Conservation (phyloP, 2,113 vertebrate species). For the Spermophilus dauricus region DNA sequence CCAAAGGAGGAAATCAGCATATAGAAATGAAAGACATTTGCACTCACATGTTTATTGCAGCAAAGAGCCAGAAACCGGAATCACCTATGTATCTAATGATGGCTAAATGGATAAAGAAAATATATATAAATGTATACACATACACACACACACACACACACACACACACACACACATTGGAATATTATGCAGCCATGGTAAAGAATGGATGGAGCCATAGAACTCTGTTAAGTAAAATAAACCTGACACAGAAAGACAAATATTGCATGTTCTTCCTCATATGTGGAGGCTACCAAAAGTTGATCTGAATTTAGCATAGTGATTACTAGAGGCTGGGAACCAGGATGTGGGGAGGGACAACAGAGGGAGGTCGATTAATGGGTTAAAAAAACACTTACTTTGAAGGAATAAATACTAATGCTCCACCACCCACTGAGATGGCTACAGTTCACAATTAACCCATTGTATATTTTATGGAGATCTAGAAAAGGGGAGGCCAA, state of each 20-base stretch:
- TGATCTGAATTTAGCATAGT: neutral
- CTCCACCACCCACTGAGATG: neutral
- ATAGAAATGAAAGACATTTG: neutral
- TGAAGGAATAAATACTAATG: neutral
- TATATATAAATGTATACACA: too few relatives aligned
- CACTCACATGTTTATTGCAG: too few relatives aligned
- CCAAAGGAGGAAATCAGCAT: neutral
- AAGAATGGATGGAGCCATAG: neutral
- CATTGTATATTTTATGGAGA: neutral
- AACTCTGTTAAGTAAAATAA: neutral
- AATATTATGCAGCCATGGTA: neutral
- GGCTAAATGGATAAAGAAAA: neutral
- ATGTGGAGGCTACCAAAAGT: neutral
- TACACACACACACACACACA: too few relatives aligned
- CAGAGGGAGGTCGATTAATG: neutral
- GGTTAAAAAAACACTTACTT: neutral
- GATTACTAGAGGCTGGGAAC: neutral
- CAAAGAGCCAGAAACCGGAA: too few relatives aligned
- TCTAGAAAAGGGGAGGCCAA: neutral
- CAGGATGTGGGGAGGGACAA: neutral
- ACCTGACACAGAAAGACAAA: neutral
- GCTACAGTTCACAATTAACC: too few relatives aligned
- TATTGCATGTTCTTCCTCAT: neutral
- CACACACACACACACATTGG: neutral
- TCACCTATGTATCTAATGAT: neutral